Base-by-base conservation (phyloP, 2,797 vertebrate species). In the Selene dorsalis region DNA sequence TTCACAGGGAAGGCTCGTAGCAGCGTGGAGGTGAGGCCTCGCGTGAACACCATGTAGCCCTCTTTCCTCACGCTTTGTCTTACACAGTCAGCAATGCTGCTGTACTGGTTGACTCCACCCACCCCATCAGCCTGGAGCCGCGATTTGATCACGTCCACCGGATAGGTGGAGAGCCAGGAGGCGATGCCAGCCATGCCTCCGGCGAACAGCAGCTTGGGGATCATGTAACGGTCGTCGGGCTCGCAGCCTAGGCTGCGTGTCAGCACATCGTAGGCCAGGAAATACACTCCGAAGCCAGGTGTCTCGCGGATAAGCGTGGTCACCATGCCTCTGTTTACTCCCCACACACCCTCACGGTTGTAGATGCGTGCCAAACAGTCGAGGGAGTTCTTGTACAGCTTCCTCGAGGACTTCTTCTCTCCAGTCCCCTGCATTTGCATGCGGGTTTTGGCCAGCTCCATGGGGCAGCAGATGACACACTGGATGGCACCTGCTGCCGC, bases 361-460 rank as follows among this genome's bases (percentile, higher is more conserved):
- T 99, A 98, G 91, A 98, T 98, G 82, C 96, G 96, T 3, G 82
- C 84, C 93, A 99, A 93, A 76, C 98, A 99, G 93, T 99, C 96
- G 91, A 98, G 89, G 2, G 98, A 97, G 84, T 97, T 99, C 87
- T 96, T 97, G 93, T 99, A 99, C 84, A 95, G 74, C 91, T 96
- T 98, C 0, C 80, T 93, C 4, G 94, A 93, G 0, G 94, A 93
- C 84, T 96, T 94, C 84, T 93, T 96, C 91, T 96, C 95, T 0
- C 98, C 97, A 0, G 96, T 96, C n/a, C 95, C 98, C 89, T 99
- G 98, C 92, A 99, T 94, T 87, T 99, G 98, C 97, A 99, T 96
- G 82, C 98, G 96, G 1, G 98, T 99, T 92, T 99, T 99, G 24
- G 97, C 98, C 91, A 99, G 82, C 83, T 99, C 98, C 97, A 99